Evolutionary conservation across 2,113 vertebrate genomes (phyloP), one percentile per base, ranked within the genome.

Genomic region (Meleagris gallopavo): DNA sequence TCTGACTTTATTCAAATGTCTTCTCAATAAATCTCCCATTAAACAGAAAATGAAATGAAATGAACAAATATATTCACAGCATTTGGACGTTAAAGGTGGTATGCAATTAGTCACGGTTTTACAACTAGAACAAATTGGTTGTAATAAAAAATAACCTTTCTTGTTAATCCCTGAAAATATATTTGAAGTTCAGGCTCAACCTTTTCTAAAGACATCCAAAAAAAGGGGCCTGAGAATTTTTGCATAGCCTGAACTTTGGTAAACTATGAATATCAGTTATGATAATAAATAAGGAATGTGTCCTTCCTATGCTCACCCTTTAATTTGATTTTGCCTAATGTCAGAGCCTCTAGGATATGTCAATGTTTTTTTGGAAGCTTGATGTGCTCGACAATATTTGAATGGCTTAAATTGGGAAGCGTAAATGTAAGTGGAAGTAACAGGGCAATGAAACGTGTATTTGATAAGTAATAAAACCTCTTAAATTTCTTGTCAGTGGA

Each of bases 81-180:
- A 5, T 32, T 21, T 25, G 80, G 64, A 36, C 57, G 67, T 52
- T 86, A 72, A 88, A 93, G 43, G 46, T 60, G n/a, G 2, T 41
- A 6, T 34, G 17, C 34, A 73, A 25, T 89, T 89, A 41, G 27
- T 41, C 55, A 38, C 7, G 29, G 15, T 77, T 90, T 83, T 92
- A 93, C 45, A 76, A 67, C 81, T 13, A 65, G 50, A 66, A 75
- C 70, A 36, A 91, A 70, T 36, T 36, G 10, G 6, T 55, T 5
- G 19, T 52, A 77, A 83, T 91, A 77, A 88, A 83, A 94, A 69
- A 86, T 48, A 83, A 12, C 45, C 72, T 91, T 92, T 81, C 38
- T 29, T 81, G 34, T 88, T 46, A 93, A 83, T 74, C 22, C 43
- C 30, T 54, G 74, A 77, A 67, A 84, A 89, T 76, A 16, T 18